phyloP scores from a whole-genome alignment of 1,140 invertebrate genomes.

The Caenorhabditis latens region DNA sequence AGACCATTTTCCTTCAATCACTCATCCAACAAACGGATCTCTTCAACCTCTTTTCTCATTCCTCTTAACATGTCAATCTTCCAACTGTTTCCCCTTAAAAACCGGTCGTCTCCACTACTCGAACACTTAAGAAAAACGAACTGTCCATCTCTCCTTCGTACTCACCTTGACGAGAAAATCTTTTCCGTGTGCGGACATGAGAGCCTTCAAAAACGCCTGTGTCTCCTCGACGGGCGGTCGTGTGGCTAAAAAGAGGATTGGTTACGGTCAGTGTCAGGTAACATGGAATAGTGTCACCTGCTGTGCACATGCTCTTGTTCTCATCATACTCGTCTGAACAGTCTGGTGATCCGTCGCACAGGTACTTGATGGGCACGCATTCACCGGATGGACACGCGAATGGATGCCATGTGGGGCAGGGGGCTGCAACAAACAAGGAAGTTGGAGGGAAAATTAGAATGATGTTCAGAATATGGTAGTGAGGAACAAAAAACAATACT shows the following conservation, averaged over 20 bases:
- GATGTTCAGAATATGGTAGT: no score
- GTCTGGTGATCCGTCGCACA: constrained; percentile 89
- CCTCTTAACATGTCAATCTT: constrained; percentile 38
- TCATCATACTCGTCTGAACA: constrained; percentile 91
- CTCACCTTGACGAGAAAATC: constrained; percentile 90
- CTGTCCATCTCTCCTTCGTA: not conserved
- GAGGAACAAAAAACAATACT: constrained; percentile 26
- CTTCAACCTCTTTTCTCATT: not conserved
- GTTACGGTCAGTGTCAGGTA: constrained; percentile 38
- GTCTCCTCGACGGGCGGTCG: constrained; percentile 95
- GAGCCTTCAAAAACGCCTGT: constrained; percentile 90
- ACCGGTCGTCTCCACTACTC: constrained; percentile 21
- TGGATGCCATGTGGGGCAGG: constrained; percentile 82
- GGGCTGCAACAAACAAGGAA: constrained; percentile 70
- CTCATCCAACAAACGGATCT: constrained; percentile 33
- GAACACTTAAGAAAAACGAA: constrained; percentile 34
- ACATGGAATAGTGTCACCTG: constrained; percentile 82
- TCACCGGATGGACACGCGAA: constrained; percentile 93
- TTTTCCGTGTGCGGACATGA: constrained; percentile 91
- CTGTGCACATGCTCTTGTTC: constrained; percentile 91
- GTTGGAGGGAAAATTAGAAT: constrained; percentile 28
- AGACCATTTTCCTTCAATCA: constrained; percentile 39
- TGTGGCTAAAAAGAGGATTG: constrained; percentile 83
- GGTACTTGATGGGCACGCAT: constrained; percentile 91
- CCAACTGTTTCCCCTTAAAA: constrained; percentile 5